Evolutionary conservation across 2,888 invertebrate species (phyloP).

Genomic region (Molorchus minor): DNA sequence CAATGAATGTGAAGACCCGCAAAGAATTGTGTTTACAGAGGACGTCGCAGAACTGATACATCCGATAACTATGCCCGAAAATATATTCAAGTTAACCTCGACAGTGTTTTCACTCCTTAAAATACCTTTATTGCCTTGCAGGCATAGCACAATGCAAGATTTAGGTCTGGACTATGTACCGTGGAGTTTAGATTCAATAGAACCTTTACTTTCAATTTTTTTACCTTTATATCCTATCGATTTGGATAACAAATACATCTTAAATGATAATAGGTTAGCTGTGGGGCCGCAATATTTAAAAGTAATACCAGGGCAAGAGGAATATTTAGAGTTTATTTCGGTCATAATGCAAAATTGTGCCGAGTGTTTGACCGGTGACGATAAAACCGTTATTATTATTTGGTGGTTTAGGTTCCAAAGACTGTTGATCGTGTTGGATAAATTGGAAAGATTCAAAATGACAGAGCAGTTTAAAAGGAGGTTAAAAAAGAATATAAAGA

Average conservation of each 20-base stretch:
- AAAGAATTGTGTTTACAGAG: constrained; percentile 72
- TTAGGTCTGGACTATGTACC: constrained; percentile 62
- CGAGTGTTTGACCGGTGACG: constrained; percentile 62
- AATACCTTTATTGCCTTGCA: constrained; percentile 65
- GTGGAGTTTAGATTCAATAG: constrained; percentile 65
- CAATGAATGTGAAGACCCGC: constrained; percentile 69
- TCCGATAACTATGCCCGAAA: constrained; percentile 69
- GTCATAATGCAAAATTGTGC: constrained; percentile 65
- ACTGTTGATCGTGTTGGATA: constrained; percentile 64
- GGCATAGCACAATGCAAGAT: constrained; percentile 62
- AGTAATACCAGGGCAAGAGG: constrained; percentile 69
- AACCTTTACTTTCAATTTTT: constrained; percentile 63
- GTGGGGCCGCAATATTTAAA: constrained; percentile 70
- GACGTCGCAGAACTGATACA: constrained; percentile 75
- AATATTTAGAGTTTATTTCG: constrained; percentile 67
- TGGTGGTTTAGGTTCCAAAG: constrained; percentile 73
- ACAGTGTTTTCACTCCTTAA: constrained; percentile 69
- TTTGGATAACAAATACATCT: constrained; percentile 56
- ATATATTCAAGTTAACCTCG: constrained; percentile 69
- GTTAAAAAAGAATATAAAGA: constrained; percentile 66
- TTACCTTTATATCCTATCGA: constrained; percentile 56
- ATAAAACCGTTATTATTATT: constrained; percentile 67
- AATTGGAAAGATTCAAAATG: constrained; percentile 62
- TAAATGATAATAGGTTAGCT: constrained; percentile 63
- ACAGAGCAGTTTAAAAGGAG: constrained; percentile 61